phyloP scores from a whole-genome alignment of 2,797 vertebrate species.

The Macropus fuliginosus region DNA sequence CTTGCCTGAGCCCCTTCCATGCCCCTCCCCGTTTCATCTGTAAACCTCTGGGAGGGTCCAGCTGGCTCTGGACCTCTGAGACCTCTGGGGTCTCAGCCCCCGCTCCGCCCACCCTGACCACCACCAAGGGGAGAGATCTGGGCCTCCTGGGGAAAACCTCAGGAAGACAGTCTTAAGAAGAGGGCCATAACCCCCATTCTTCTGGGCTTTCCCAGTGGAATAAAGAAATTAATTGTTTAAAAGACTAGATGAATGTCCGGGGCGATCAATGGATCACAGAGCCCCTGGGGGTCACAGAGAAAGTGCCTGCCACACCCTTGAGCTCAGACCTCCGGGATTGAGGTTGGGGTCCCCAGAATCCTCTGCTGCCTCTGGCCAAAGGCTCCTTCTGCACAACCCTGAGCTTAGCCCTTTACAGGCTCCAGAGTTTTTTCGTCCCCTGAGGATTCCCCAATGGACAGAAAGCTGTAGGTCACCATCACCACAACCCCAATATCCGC shows the following conservation, averaged over 20 bases:
- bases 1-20: neutral
- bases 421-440: neutral
- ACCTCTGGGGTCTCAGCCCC: neutral
- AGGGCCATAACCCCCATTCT: no score
- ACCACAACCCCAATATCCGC: neutral
- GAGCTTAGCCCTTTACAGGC: no score
- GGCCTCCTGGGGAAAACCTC: neutral
- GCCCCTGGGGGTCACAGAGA: no score
- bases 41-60: neutral
- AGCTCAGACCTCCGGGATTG: no score
- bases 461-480: neutral
- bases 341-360: no score
- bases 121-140: neutral
- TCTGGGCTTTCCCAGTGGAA: neutral
- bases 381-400: neutral
- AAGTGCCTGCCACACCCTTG: no score
- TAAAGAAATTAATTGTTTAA: neutral
- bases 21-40: no score
- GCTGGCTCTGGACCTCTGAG: neutral
- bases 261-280: no score
- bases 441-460: no score
- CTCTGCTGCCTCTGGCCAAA: neutral
- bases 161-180: no score
- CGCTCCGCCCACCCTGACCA: neutral
- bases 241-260: neutral